Evolutionary conservation across 2,797 vertebrate species (phyloP).

Genomic region (Gambusia yucatana): DNA sequence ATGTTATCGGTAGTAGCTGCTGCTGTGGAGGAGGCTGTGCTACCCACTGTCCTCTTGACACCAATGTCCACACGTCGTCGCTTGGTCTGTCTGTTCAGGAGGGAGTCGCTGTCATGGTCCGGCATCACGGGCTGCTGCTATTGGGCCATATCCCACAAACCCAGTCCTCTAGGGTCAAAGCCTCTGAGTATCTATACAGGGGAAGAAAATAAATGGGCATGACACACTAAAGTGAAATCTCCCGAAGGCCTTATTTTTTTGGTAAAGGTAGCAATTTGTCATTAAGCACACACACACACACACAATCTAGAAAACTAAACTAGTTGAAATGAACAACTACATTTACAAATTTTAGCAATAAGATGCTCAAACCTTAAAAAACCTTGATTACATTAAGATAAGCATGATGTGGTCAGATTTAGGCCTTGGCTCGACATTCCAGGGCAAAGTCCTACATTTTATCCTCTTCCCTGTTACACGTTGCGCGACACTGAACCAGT

Average conservation of each 20-base stretch:
- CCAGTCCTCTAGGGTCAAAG: slow-evolving; percentile 93
- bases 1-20: slow-evolving; percentile 91
- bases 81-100: slow-evolving; percentile 99
- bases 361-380: neutral
- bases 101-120: slow-evolving; percentile 99
- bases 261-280: slow-evolving; percentile 63
- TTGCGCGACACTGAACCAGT: slow-evolving; percentile 78
- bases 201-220: slow-evolving; percentile 83
- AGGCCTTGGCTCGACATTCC: slow-evolving; percentile 80
- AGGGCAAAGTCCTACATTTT: slow-evolving; percentile 82
- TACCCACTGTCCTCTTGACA: slow-evolving; percentile 99
- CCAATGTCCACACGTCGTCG: slow-evolving; percentile 99
- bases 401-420: slow-evolving; percentile 81
- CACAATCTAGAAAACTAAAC: slow-evolving; percentile 26
- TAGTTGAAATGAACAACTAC: slow-evolving; percentile 6
- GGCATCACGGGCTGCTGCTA: slow-evolving; percentile 98
- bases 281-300: neutral
- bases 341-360: neutral
- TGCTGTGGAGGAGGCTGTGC: slow-evolving; percentile 87
- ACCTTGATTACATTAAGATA: slow-evolving; percentile 82
- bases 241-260: slow-evolving; percentile 60
- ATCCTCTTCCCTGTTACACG: slow-evolving; percentile 73
- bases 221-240: slow-evolving; percentile 81
- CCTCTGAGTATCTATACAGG: slow-evolving; percentile 88
- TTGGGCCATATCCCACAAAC: slow-evolving; percentile 98